Evolutionary conservation across 2,797 vertebrate species (phyloP).

Genomic region (Eidolon dupreanum): DNA sequence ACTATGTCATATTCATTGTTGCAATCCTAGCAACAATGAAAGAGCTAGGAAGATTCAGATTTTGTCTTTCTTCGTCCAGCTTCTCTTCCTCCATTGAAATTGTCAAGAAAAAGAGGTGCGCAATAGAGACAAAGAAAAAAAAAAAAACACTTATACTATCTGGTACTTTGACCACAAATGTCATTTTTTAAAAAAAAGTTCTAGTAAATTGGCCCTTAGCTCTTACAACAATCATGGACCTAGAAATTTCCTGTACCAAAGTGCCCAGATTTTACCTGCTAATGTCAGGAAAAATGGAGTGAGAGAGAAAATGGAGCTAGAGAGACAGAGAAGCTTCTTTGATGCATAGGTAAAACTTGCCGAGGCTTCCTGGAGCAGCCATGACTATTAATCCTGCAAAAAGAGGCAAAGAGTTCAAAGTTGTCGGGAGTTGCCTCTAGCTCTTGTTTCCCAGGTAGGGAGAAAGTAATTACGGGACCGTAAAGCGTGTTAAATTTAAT

Average conservation of each 20-base stretch:
- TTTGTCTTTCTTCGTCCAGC: neutral
- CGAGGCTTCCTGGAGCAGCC: accelerated
- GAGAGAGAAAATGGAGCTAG: neutral
- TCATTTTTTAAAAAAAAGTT: neutral
- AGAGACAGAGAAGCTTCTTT: neutral
- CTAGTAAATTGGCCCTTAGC: neutral
- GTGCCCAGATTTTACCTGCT: neutral
- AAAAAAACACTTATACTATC: neutral
- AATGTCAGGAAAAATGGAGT: neutral
- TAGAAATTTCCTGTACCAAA: neutral
- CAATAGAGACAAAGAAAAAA: neutral
- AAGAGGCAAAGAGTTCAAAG: neutral
- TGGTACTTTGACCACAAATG: neutral
- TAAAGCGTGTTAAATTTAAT: neutral
- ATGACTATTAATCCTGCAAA: neutral
- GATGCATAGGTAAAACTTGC: neutral
- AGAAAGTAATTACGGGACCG: neutral
- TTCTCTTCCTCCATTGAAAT: neutral
- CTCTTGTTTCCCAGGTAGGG: neutral
- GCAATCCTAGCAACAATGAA: neutral
- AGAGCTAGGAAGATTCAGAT: neutral
- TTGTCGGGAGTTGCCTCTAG: neutral
- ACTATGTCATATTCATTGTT: neutral
- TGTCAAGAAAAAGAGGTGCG: neutral
- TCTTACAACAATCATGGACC: neutral